These are phyloP conservation scores for Drosophila sturtevanti DNA, from an alignment of 1,140 invertebrate genomes.

Conservation along the genomic window DNA sequence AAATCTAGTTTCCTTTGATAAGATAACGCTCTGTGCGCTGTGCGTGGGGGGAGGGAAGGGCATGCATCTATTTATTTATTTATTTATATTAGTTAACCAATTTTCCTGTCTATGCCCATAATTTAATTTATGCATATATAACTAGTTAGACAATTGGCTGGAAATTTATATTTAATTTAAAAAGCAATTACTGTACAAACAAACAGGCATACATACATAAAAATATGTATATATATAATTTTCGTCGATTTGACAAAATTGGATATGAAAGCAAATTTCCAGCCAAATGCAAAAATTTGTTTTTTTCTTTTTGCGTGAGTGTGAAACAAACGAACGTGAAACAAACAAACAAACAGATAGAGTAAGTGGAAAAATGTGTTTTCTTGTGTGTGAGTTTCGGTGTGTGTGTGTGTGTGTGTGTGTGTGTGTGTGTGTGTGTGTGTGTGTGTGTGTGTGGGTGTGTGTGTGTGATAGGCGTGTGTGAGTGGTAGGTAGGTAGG, in stretches of 20 bases:
- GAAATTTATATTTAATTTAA: neutral
- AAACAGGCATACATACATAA: too few species aligned
- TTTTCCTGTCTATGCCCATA: neutral
- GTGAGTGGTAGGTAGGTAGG: conserved; percentile 16
- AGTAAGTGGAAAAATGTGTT: conserved; percentile 10
- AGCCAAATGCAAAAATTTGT: neutral
- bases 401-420: conserved; percentile 12
- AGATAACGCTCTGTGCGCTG: too few species aligned
- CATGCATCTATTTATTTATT: neutral
- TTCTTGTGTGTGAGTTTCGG: neutral
- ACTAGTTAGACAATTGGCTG: neutral
- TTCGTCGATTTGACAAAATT: neutral
- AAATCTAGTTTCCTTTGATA: too few species aligned
- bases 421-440: conserved; percentile 11
- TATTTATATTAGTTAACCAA: neutral
- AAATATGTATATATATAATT: neutral
- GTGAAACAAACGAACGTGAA: conserved; percentile 41
- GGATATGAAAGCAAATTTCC: neutral
- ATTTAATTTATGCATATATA: neutral
- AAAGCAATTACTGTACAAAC: neutral
- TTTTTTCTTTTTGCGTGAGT: neutral
- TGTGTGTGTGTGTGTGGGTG: conserved; percentile 9
- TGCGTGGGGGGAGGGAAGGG: too few species aligned
- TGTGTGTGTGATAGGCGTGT: neutral
- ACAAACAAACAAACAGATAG: conserved; percentile 37